Base-by-base conservation (phyloP, 1,140 invertebrate genomes). In the Phenacoccus solenopsis region DNA sequence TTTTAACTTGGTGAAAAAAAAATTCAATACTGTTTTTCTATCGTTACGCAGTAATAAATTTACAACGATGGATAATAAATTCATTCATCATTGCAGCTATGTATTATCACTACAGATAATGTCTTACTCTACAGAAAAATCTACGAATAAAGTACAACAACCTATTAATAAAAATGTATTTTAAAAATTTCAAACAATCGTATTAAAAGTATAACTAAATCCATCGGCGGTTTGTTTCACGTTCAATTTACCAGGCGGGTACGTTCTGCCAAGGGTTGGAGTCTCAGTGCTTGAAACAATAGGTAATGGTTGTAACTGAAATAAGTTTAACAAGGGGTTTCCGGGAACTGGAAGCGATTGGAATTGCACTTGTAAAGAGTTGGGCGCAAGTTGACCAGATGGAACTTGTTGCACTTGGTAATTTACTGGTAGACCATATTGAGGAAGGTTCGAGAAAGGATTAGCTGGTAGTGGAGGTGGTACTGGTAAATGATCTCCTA, bases 181-280 rank as follows among this genome's bases (percentile, higher is more conserved):
- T n/a, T n/a, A n/a, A n/a, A 49, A 9, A 9, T 9, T 9, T 49
- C 20, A 49, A 64, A 64, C 59, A 9, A 64, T 24, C 4, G 20
- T 90, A 80, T 85, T 88, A 82, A 91, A 91, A 59, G 83, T 87
- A 78, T 90, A 91, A 72, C 87, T 87, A 79, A 87, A 91, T 72
- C 90, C 90, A 76, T 91, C 90, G 22, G 89, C 89, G 49, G 87
- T 90, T 77, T 90, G 82, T 82, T 90, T 91, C 72, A 93, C 83
- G 74, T 84, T 86, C 69, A 93, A 83, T 77, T 91, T 91, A 70
- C 90, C 90, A 1, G 90, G 89, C 22, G 89, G 89, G 77, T 87
- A 89, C 79, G 90, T 90, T 73, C 87, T 83, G 12, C 84, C 80
- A 56, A 84, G 84, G 20, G 88, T 89, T 4, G 59, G 59, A 22